A percentile compares a stretch with the other conserved stretches of the same genome.
Evolutionary conservation across 1,140 invertebrate genomes (phyloP).

Genomic region (Sarcophaga bullata): DNA sequence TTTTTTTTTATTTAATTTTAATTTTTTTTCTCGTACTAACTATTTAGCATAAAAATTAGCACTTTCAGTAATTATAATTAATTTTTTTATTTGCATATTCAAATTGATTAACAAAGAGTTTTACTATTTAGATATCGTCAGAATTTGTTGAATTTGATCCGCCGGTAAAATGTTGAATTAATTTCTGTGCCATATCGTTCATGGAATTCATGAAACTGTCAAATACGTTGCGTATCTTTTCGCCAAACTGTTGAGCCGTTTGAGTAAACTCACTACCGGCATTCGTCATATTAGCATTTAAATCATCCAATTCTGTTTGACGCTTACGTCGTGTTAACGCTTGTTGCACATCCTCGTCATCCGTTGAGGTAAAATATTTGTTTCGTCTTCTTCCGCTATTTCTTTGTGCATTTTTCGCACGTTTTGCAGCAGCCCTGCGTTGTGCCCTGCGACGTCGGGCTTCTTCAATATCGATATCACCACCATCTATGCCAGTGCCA

Average conservation of each 20-base stretch:
- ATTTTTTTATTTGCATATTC: too few relatives aligned
- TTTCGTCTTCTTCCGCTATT: slow-evolving; percentile 44
- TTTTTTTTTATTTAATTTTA: too few relatives aligned
- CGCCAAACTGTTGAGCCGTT: slow-evolving; percentile 24
- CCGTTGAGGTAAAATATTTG: not conserved
- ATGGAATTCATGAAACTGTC: slow-evolving; percentile 34
- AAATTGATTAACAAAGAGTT: too few relatives aligned
- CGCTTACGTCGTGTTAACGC: slow-evolving; percentile 37
- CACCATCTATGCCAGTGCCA: slow-evolving; percentile 43
- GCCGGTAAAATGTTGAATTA: slow-evolving; percentile 17
- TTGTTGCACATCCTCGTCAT: not conserved
- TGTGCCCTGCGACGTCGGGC: slow-evolving; percentile 39
- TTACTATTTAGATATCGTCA: too few relatives aligned
- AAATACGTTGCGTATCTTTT: slow-evolving; percentile 27
- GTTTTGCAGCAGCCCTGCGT: slow-evolving; percentile 45
- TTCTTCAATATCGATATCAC: slow-evolving; percentile 53
- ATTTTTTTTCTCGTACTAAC: too few relatives aligned
- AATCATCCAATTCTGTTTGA: slow-evolving; percentile 43
- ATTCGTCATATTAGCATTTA: not conserved
- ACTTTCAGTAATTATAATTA: too few relatives aligned
- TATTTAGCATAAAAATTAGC: too few relatives aligned
- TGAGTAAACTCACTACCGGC: not conserved
- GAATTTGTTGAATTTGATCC: too few relatives aligned
- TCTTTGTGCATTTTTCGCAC: slow-evolving; percentile 44
- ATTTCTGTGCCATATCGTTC: slow-evolving; percentile 28